Conservation (phyloP, 2,113 vertebrate genomes). For the Cariama cristata region DNA sequence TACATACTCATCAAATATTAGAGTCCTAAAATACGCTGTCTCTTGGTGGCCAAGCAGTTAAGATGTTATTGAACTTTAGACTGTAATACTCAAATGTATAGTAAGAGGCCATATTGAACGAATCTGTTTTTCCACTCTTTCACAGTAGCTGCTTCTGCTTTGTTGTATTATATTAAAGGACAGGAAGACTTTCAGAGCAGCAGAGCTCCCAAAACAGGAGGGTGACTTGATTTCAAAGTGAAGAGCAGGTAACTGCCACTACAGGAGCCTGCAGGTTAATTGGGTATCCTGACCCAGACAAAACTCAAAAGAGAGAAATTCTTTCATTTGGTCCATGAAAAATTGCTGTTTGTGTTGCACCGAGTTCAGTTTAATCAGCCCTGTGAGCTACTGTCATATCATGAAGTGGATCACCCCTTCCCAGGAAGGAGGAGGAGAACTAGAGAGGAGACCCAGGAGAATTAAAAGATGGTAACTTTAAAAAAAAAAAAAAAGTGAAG, state of each 20-base stretch:
- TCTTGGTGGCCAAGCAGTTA: conserved; percentile 22
- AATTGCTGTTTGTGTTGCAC: conserved; percentile 59
- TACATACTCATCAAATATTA: conserved; percentile 1
- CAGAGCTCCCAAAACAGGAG: conserved; percentile 60
- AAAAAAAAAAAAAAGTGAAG: conserved; percentile 22
- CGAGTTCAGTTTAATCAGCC: conserved; percentile 71
- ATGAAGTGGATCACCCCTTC: conserved; percentile 52
- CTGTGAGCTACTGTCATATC: conserved; percentile 33
- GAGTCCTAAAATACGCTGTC: conserved; percentile 12
- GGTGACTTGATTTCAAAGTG: conserved; percentile 71
- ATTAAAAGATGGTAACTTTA: conserved; percentile 53
- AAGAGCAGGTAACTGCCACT: conserved; percentile 69
- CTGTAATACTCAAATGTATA: neutral
- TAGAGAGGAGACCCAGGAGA: conserved; percentile 31
- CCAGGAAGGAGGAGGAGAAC: conserved; percentile 46
- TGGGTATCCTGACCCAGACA: conserved; percentile 72
- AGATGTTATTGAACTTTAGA: conserved; percentile 52
- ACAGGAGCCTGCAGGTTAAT: conserved; percentile 67
- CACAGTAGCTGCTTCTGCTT: conserved; percentile 26
- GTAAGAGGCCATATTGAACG: conserved; percentile 30
- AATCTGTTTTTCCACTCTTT: neutral
- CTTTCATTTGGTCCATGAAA: conserved; percentile 64
- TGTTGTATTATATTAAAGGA: conserved; percentile 57
- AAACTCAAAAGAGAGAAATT: conserved; percentile 69
- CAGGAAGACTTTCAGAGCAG: conserved; percentile 44